Evolutionary conservation across 2,888 invertebrate species (phyloP), one percentile per base, ranked within the genome.

Genomic region (Cheilosia vulpina): DNA sequence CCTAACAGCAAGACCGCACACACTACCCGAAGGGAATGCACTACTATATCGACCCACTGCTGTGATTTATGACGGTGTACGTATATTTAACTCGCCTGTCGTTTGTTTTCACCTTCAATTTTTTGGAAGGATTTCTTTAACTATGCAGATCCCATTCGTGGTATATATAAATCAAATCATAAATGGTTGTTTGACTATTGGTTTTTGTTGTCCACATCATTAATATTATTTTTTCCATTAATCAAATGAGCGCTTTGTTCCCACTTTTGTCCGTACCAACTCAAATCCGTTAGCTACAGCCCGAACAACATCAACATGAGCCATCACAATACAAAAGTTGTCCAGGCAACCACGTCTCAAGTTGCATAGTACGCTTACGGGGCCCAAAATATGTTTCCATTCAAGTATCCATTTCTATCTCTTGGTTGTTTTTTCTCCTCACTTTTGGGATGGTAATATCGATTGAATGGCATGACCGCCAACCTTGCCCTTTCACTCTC

Each of bases 401-500:
- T 31, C 43, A 50, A 58, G 60, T 34, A 24, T 38, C 24, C 50
- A n/a, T 62, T 62, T 34, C 21, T 24, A 15, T 50, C 27, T 38
- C 24, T 15, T 9, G 31, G 7, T 9, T 31, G 2, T 31, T 31
- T 31, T 31, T 43, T 62, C 43, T 45, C 50, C 15, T 38, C 6
- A n/a, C 21, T 41, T 50, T 31, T 45, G 38, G 38, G 38, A 38
- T 38, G 58, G 62, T 62, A 72, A 43, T 21, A 21, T 76, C 43
- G 38, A 34, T 34, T 69, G 38, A 43, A 52, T 58, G 66, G 52
- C 31, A 50, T 45, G 60, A 27, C 60, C 50, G 13, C 27, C 50
- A 62, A 68, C 76, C 76, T 55, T 69, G 69, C 27, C 83, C 63
- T 78, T 78, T 78, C 65, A 45, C 53, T 45, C 47, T 21, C 31